Percentiles rank a stretch among this genome's conserved stretches.
These are phyloP conservation scores for Cyclargus thomasi DNA, from an alignment of 1,140 invertebrate genomes.

Conservation along the genomic window DNA sequence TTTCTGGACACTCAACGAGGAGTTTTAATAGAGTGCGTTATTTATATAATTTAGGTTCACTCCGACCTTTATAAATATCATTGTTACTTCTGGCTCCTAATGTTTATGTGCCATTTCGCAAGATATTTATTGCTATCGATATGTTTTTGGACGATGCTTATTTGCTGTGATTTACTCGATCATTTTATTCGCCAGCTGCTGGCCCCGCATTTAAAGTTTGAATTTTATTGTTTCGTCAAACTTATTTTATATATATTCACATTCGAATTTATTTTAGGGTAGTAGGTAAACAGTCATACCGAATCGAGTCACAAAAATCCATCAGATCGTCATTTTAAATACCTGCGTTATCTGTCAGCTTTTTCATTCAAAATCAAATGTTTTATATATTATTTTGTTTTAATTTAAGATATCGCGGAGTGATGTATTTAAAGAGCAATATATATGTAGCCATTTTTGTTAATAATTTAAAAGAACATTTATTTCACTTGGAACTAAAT, in stretches of 20 bases:
- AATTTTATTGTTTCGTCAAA: background rate
- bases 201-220: background rate
- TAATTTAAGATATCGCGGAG: background rate
- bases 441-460: too few relatives aligned
- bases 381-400: background rate
- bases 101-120: background rate
- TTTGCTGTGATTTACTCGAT: background rate
- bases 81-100: background rate
- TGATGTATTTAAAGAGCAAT: too few relatives aligned
- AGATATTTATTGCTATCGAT: background rate
- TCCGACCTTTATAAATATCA: conserved; percentile 7
- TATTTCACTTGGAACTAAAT: background rate
- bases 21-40: conserved; percentile 8
- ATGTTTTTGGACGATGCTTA: background rate
- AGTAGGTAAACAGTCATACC: background rate
- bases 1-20: background rate
- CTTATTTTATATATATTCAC: background rate
- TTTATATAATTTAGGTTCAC: conserved; percentile 2
- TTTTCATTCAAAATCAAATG: background rate
- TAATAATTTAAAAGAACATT: background rate
- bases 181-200: background rate
- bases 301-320: background rate
- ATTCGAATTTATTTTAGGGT: background rate
- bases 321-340: background rate
- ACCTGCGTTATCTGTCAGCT: background rate